Percentiles rank a stretch among this genome's conserved stretches.
These are phyloP conservation scores for Celastrina argiolus DNA, from an alignment of 2,888 invertebrate genomes.

Conservation along the genomic window DNA sequence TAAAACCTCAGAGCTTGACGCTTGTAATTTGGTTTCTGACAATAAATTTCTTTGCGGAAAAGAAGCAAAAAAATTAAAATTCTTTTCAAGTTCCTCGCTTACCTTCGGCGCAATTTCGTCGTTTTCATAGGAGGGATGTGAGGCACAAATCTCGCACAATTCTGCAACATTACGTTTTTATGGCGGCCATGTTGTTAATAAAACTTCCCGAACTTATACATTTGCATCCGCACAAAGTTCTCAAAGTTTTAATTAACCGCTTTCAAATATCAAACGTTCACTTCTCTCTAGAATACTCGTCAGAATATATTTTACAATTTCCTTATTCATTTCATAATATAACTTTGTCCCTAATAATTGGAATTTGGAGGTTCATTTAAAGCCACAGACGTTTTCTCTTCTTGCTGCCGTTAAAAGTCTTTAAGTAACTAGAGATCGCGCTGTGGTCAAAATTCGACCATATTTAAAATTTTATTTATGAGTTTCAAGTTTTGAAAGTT, in stretches of 20 bases:
- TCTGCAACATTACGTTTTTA: constrained; percentile 34
- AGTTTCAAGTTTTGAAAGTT: no score
- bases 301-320: constrained; percentile 20
- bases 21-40: constrained; percentile 60
- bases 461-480: no score
- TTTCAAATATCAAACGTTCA: constrained; percentile 30
- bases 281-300: constrained; percentile 22
- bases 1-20: constrained; percentile 28
- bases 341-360: constrained; percentile 8
- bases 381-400: not conserved
- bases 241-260: constrained; percentile 37
- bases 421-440: no score
- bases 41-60: constrained; percentile 69
- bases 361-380: constrained; percentile 1
- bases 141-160: constrained; percentile 49
- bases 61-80: constrained; percentile 69
- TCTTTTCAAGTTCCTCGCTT: constrained; percentile 56
- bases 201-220: constrained; percentile 34
- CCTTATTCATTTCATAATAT: constrained; percentile 17
- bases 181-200: constrained; percentile 33
- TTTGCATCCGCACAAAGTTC: constrained; percentile 35
- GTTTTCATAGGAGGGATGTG: constrained; percentile 58
- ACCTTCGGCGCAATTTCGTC: constrained; percentile 60
- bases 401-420: not conserved
- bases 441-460: no score